Percentiles rank a stretch among this genome's conserved stretches.
Conservation (phyloP, 1,140 invertebrate species). For the Drosophila trapezifrons region DNA sequence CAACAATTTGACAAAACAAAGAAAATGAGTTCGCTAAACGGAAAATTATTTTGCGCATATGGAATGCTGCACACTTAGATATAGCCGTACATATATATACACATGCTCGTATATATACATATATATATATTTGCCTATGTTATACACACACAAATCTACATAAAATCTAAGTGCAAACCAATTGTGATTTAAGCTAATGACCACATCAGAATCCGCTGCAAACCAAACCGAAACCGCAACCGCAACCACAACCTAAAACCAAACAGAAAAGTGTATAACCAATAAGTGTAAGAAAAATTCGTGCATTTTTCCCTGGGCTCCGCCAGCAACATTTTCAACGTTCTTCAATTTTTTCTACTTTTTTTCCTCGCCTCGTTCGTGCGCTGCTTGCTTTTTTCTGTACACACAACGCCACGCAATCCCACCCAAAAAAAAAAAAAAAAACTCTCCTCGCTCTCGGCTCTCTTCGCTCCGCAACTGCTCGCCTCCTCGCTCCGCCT, state of each 20-base stretch:
- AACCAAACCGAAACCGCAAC: slow-evolving; percentile 8
- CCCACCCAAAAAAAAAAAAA: slow-evolving; percentile 56
- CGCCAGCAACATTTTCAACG: slow-evolving; percentile 35
- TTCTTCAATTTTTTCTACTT: slow-evolving; percentile 20
- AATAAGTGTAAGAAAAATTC: slow-evolving; percentile 41
- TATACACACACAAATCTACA: slow-evolving; percentile 63
- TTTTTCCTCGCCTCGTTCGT: slow-evolving; percentile 25
- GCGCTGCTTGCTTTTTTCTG: slow-evolving; percentile 66
- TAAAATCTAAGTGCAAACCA: slow-evolving; percentile 63
- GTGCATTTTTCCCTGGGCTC: slow-evolving; percentile 22
- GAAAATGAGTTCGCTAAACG: slow-evolving; percentile 24
- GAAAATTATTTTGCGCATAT: slow-evolving; percentile 65
- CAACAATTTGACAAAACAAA: slow-evolving; percentile 30
- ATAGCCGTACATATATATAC: slow-evolving; percentile 32
- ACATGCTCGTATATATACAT: slow-evolving; percentile 30
- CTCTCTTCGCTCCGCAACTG: slow-evolving; percentile 27
- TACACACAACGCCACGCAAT: slow-evolving; percentile 69
- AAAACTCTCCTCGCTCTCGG: slow-evolving; percentile 30
- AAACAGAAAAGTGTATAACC: slow-evolving; percentile 22
- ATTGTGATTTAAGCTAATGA: slow-evolving; percentile 76
- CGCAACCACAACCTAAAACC: not conserved
- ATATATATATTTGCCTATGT: slow-evolving; percentile 50
- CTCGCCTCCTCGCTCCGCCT: slow-evolving; percentile 35
- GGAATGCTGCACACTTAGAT: slow-evolving; percentile 62
- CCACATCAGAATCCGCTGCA: slow-evolving; percentile 36